These are phyloP conservation scores for Pocota personata DNA, from an alignment of 2,888 invertebrate genomes.

Conservation along the genomic window DNA sequence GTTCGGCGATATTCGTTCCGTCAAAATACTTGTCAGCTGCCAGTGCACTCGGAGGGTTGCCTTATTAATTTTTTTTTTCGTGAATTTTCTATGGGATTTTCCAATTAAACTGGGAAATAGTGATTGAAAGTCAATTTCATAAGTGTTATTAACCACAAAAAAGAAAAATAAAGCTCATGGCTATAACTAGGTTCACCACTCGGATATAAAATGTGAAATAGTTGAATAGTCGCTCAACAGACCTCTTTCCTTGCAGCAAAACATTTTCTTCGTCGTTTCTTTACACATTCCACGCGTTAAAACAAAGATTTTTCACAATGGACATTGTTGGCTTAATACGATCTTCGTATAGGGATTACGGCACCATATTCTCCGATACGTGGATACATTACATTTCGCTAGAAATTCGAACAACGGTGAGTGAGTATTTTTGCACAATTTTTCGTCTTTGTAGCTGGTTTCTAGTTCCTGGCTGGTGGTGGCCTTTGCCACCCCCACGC, in stretches of 20 bases:
- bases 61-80: slow-evolving; percentile 36
- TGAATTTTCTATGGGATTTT: slow-evolving; percentile 44
- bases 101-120: slow-evolving; percentile 32
- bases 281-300: slow-evolving; percentile 31
- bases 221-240: slow-evolving; percentile 2
- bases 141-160: not conserved
- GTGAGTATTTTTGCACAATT: slow-evolving; percentile 59
- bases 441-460: slow-evolving; percentile 35
- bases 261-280: slow-evolving; percentile 29
- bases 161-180: not conserved
- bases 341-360: slow-evolving; percentile 77
- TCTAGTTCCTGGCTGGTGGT: slow-evolving; percentile 30
- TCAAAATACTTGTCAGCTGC: slow-evolving; percentile 66
- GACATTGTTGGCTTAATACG: slow-evolving; percentile 78
- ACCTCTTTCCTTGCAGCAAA: slow-evolving; percentile 27
- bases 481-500: slow-evolving; percentile 32
- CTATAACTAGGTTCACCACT: slow-evolving; percentile 1
- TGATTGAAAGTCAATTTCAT: slow-evolving; percentile 42
- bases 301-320: slow-evolving; percentile 74
- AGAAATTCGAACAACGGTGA: slow-evolving; percentile 85
- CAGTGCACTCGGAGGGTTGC: slow-evolving; percentile 38
- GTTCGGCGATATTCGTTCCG: slow-evolving; percentile 4
- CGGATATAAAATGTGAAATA: slow-evolving; percentile 59
- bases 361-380: slow-evolving; percentile 80
- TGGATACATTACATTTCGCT: slow-evolving; percentile 84